phyloP scores from a whole-genome alignment of 2,888 invertebrate genomes.

The Julus scandinavius region DNA sequence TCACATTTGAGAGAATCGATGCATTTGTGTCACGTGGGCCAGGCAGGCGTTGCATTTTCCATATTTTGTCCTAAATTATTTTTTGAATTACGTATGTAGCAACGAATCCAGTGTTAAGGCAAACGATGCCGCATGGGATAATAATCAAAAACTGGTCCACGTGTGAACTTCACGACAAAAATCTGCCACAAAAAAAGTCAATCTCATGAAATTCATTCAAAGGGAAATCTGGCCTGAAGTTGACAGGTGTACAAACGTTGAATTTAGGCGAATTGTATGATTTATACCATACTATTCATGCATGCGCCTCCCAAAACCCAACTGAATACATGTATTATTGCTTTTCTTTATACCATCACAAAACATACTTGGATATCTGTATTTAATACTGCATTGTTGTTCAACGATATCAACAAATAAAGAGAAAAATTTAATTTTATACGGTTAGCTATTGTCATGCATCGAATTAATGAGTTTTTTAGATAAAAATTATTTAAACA shows the following conservation, averaged over 20 bases:
- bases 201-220: not conserved
- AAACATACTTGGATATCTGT: too few species aligned
- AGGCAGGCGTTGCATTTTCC: not conserved
- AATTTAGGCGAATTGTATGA: not conserved
- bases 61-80: not conserved
- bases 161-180: not conserved
- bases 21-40: conserved; percentile 22
- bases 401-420: too few species aligned
- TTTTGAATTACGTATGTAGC: not conserved
- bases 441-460: too few species aligned
- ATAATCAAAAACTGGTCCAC: not conserved
- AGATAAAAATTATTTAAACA: too few species aligned
- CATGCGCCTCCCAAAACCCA: not conserved
- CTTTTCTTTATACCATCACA: too few species aligned
- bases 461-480: too few species aligned
- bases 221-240: not conserved
- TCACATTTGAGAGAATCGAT: conserved; percentile 16
- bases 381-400: too few species aligned
- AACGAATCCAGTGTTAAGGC: not conserved
- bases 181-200: not conserved
- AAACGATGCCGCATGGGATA: not conserved
- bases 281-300: not conserved
- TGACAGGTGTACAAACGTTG: not conserved
- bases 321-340: too few species aligned
- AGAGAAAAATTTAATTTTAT: too few species aligned